Evolutionary conservation across 2,797 vertebrate species (phyloP), one percentile per base, ranked within the genome.

Genomic region (Notamacropus eugenii): DNA sequence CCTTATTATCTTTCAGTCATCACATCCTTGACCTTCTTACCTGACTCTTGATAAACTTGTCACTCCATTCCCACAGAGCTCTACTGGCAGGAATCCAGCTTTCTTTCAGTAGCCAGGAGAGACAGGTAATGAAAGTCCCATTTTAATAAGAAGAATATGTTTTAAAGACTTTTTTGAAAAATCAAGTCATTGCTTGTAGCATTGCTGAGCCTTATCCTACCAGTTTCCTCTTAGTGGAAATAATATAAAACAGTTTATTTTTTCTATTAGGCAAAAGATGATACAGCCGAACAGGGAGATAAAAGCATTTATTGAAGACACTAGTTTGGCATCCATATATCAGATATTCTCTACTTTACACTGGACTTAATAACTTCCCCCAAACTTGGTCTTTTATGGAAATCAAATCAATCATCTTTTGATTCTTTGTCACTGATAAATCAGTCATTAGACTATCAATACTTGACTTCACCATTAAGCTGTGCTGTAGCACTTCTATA

Each of bases 341-440:
- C 90, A 95, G 19, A 12, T 40, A 91, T 55, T 54, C 5, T 12
- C 27, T 55, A 46, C 27, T 31, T 55, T 93, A 93, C 91, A 82
- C 95, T 96, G 92, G 92, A 62, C 93, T 9, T 95, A 96, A 74
- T 94, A 93, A 56, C 54, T 93, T 59, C 24, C 92, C 95, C 58
- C 94, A 96, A 96, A 91, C 22, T 59, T 92, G 29, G n/a, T 27
- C 82, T 94, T 95, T 96, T 19, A 90, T 74, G 93, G 16, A 82
- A 96, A 95, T 93, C 92, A 96, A 92, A 54, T 93, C 46, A 93
- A 94, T 95, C 57, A 55, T 87, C 93, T 34, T 96, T 91, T 92
- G 59, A 92, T 13, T 95, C 54, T 55, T 95, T 97, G 27, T 95
- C 56, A 94, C 90, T 91, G 93, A 9, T 90, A 92, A 93, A 59